A percentile compares a stretch with the other conserved stretches of the same genome.
phyloP scores from a whole-genome alignment of 2,113 vertebrate species.

The Chauna torquata region DNA sequence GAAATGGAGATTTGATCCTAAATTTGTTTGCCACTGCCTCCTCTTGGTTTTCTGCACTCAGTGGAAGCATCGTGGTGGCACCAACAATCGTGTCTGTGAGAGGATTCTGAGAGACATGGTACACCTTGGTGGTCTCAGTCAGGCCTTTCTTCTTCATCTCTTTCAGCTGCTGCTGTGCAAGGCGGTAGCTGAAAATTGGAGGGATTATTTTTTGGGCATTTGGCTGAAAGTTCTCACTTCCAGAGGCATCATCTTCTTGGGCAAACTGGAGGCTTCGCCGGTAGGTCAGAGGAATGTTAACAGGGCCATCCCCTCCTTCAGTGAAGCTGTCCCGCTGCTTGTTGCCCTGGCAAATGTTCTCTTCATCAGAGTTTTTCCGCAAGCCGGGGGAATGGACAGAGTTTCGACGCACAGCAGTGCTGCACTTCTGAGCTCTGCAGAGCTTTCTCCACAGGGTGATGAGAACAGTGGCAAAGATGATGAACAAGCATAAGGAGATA shows the following conservation, averaged over 20 bases:
- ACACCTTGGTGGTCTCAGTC: conserved; percentile 90
- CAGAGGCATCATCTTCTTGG: conserved; percentile 69
- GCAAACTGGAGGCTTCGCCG: conserved; percentile 71
- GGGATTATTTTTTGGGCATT: conserved; percentile 90
- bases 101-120: conserved; percentile 94
- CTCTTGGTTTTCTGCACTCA: conserved; percentile 73
- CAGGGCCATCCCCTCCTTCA: conserved; percentile 74
- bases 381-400: conserved; percentile 83
- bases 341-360: conserved; percentile 87
- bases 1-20: conserved; percentile 80
- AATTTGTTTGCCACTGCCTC: conserved; percentile 76
- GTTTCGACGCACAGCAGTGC: conserved; percentile 70
- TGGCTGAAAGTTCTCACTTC: conserved; percentile 82
- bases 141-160: conserved; percentile 97
- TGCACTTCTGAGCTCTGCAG: conserved; percentile 84
- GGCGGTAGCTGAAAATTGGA: conserved; percentile 92
- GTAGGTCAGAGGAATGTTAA: conserved; percentile 74
- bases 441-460: conserved; percentile 91
- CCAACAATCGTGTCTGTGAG: conserved; percentile 86
- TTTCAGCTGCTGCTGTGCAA: conserved; percentile 96
- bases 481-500: conserved; percentile 90
- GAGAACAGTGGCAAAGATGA: conserved; percentile 88
- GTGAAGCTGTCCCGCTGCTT: conserved; percentile 85
- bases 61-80: conserved; percentile 67
- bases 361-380: conserved; percentile 90